Base-by-base conservation (phyloP, 2,888 invertebrate species). In the Ecliptopera silaceata region DNA sequence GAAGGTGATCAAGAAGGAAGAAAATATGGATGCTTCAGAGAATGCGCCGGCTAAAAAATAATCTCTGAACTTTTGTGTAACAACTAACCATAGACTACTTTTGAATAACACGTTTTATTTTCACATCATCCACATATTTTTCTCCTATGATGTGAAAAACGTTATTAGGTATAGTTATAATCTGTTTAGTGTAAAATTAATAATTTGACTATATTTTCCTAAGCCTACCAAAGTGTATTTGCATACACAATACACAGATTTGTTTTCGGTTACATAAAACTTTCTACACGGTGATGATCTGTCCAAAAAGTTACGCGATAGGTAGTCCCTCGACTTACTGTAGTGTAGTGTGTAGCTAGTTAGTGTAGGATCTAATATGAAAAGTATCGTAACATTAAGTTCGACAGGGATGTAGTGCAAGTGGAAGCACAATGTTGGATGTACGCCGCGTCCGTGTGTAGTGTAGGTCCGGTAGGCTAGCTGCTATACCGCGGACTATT, bases 1-100 rank as follows among this genome's bases (percentile, higher is more conserved):
- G 39, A 92, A 92, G 61, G 86, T 92, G 59, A 86, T 89, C 41
- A 92, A 91, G 74, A 92, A 88, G 11, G 92, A 92, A 58, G 92
- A 91, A 65, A 91, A 91, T 64, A 74, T 73, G 70, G 91, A 89
- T 74, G 86, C 84, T 29, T 80, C 87, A 13, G 90, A 88, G 56
- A 78, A 71, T 59, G 64, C 70, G 26, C 66, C 65, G 56, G 61
- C 60, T 42, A 86, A 86, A 76, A 88, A 88, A 77, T 87, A 86
- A 71, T 63, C 49, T 49, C 45, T 45, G 47, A 32, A 38, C 12
- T n/a, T 12, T 36, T 53, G 45, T 49, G 22, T 31, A 38, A 15
- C 11, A 38, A 41, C 39, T 45, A 45, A 45, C 36, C 46, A 49
- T 43, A 48, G 52, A 57, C 47, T 43, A 41, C 47, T 45, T 6